These are phyloP conservation scores for Lophotriccus pileatus DNA, from an alignment of 2,797 vertebrate species.

Conservation along the genomic window DNA sequence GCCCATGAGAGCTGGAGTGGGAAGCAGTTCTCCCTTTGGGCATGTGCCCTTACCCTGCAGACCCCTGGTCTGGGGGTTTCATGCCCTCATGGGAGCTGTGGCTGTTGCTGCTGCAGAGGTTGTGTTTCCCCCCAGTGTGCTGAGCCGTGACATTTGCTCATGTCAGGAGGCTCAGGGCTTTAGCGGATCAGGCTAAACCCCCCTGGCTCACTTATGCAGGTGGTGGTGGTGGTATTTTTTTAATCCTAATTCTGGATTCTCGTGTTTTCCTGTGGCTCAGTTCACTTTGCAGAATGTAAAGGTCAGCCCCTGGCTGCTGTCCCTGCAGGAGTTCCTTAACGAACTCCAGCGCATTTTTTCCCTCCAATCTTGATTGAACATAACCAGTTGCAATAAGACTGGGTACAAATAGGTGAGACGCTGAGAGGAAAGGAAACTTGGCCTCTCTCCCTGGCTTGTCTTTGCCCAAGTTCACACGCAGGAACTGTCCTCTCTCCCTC, in stretches of 20 bases:
- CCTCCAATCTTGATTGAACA: neutral
- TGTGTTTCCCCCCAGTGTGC: neutral
- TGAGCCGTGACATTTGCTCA: neutral
- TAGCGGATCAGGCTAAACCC: neutral
- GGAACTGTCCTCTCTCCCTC: neutral
- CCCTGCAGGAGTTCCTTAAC: neutral
- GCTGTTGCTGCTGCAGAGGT: rapidly evolving
- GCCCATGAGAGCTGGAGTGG: rapidly evolving
- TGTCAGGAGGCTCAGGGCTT: neutral
- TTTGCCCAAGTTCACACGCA: neutral
- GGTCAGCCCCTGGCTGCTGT: neutral
- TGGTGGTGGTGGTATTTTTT: neutral
- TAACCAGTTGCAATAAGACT: neutral
- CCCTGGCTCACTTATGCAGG: neutral
- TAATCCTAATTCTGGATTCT: neutral
- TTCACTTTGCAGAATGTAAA: neutral
- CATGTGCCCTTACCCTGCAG: rapidly evolving
- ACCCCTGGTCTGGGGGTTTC: neutral
- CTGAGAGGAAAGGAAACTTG: neutral
- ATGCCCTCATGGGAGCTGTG: rapidly evolving
- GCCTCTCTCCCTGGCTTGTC: neutral
- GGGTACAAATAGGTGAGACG: neutral
- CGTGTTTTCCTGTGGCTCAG: neutral
- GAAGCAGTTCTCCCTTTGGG: rapidly evolving
- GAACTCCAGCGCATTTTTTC: neutral